Evolutionary conservation across 2,888 invertebrate genomes (phyloP).

Genomic region (Drosophila bunnanda): DNA sequence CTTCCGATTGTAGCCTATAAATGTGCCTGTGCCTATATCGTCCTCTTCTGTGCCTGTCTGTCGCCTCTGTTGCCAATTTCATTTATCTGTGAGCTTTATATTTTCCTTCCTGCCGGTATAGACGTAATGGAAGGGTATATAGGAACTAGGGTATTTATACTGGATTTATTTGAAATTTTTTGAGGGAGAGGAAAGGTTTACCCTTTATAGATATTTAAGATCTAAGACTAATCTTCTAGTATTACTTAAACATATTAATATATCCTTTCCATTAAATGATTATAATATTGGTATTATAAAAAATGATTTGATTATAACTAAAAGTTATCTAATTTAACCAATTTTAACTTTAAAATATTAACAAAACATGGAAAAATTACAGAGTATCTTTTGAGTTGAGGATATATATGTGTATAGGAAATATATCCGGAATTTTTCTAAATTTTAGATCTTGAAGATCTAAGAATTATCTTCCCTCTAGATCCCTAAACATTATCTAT

Average conservation of each 20-base stretch:
- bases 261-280: not conserved
- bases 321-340: no score
- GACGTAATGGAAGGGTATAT: conserved; percentile 14
- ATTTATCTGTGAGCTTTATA: conserved; percentile 70
- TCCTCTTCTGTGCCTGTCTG: conserved; percentile 41
- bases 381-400: no score
- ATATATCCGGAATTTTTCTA: no score
- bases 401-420: no score
- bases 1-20: conserved; percentile 41
- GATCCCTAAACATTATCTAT: no score
- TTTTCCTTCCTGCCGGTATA: conserved; percentile 28
- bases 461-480: no score
- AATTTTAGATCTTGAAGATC: no score
- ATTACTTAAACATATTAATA: not conserved
- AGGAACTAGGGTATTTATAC: not conserved
- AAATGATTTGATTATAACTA: no score
- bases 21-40: conserved; percentile 39
- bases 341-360: no score
- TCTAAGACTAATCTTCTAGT: not conserved
- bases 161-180: not conserved
- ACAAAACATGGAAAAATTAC: no score
- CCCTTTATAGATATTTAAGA: no score
- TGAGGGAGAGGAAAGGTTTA: not conserved
- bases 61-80: conserved; percentile 70
- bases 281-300: no score